A percentile compares a stretch with the other conserved stretches of the same genome.
These are phyloP conservation scores for Pterois miles DNA, from an alignment of 2,797 vertebrate genomes.

Conservation along the genomic window DNA sequence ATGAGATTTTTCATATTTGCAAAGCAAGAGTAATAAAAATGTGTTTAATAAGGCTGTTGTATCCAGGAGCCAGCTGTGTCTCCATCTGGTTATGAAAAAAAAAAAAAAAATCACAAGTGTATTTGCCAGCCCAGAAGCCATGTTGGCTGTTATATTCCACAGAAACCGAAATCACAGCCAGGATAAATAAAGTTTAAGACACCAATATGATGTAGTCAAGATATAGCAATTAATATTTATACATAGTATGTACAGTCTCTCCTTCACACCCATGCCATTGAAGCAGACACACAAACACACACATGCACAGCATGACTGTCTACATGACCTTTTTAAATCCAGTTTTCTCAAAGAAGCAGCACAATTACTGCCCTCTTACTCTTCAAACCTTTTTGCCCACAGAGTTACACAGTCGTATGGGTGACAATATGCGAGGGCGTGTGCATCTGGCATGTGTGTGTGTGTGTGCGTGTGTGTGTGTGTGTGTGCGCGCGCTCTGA, in stretches of 20 bases:
- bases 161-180: not conserved
- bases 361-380: conserved; percentile 18
- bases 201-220: not conserved
- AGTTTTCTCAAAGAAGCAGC: conserved; percentile 25
- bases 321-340: conserved; percentile 50
- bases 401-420: not conserved
- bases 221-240: not conserved
- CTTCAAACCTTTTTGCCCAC: conserved; percentile 7
- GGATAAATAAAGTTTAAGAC: not conserved
- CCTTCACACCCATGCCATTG: not conserved
- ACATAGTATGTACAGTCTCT: not conserved
- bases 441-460: not conserved
- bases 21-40: conserved; percentile 34
- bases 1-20: conserved; percentile 37
- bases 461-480: not conserved
- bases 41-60: conserved; percentile 40
- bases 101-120: conserved; percentile 11
- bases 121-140: no score
- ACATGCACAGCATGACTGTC: not conserved
- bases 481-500: conserved; percentile 26
- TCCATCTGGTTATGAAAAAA: conserved; percentile 48
- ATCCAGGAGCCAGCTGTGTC: conserved; percentile 48
- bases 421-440: not conserved
- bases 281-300: not conserved
- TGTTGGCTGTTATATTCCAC: not conserved